Conservation (phyloP, 1,140 invertebrate genomes). For the Elymnias hypermnestra region DNA sequence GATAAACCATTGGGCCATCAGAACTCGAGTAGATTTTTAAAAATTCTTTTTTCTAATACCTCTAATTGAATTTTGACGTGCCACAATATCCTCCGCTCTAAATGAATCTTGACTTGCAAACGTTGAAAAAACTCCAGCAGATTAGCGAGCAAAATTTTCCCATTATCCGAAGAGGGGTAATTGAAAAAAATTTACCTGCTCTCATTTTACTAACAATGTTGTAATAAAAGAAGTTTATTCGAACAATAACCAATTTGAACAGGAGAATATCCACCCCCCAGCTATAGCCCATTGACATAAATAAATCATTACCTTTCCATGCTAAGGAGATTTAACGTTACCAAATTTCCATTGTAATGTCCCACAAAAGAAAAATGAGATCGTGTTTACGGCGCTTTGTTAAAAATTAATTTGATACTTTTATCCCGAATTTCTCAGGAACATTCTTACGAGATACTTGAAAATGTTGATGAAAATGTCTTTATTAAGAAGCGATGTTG, state of each 20-base stretch:
- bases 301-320: slow-evolving; percentile 68
- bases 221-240: slow-evolving; percentile 70
- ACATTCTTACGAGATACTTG: slow-evolving; percentile 34
- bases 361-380: slow-evolving; percentile 67
- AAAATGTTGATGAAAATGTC: slow-evolving; percentile 9
- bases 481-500: slow-evolving; percentile 19
- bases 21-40: too few relatives aligned
- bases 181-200: slow-evolving; percentile 52
- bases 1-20: too few relatives aligned
- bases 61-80: slow-evolving; percentile 14
- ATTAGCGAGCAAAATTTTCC: slow-evolving; percentile 35
- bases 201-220: slow-evolving; percentile 71
- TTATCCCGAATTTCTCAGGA: slow-evolving; percentile 57
- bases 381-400: slow-evolving; percentile 56
- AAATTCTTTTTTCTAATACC: slow-evolving; percentile 21
- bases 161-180: slow-evolving; percentile 46
- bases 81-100: slow-evolving; percentile 16
- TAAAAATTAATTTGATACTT: slow-evolving; percentile 74
- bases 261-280: slow-evolving; percentile 52
- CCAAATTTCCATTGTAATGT: slow-evolving; percentile 66
- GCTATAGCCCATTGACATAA: slow-evolving; percentile 67
- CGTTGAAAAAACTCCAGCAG: slow-evolving; percentile 31
- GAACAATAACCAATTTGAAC: slow-evolving; percentile 71
- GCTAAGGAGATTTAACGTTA: slow-evolving; percentile 36
- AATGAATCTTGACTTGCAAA: slow-evolving; percentile 19